These are phyloP conservation scores for Keiferia lycopersicella DNA, from an alignment of 2,888 invertebrate genomes.

Conservation along the genomic window DNA sequence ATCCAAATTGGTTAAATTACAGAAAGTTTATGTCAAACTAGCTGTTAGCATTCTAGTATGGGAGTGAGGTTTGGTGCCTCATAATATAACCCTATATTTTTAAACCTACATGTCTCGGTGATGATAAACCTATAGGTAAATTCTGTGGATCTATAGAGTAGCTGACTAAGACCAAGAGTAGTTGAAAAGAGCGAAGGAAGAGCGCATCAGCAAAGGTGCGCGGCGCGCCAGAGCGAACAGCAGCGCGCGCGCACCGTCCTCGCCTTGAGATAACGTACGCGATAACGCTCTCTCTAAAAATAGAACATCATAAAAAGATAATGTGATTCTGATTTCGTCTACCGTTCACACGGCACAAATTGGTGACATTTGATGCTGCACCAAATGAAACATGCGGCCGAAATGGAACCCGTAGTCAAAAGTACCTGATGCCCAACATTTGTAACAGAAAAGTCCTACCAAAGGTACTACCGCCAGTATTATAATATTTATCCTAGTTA, in stretches of 20 bases:
- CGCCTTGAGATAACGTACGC: conserved; percentile 75
- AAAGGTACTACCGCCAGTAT: too few relatives aligned
- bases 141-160: not conserved
- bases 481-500: too few relatives aligned
- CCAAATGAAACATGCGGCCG: not conserved
- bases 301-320: conserved; percentile 75
- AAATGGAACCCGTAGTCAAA: not conserved
- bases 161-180: not conserved
- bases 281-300: conserved; percentile 74
- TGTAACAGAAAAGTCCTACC: too few relatives aligned
- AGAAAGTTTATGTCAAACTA: too few relatives aligned
- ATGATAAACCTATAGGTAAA: not conserved
- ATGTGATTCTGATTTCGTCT: conserved; percentile 54
- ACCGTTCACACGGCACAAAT: conserved; percentile 15
- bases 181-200: not conserved
- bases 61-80: not conserved
- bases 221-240: conserved; percentile 1
- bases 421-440: not conserved
- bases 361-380: conserved; percentile 2
- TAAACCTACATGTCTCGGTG: not conserved
- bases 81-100: not conserved
- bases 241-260: conserved; percentile 48
- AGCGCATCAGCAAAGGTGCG: not conserved
- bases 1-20: too few relatives aligned
- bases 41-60: too few relatives aligned